phyloP scores from a whole-genome alignment of 2,888 invertebrate species.

The Cantharis rustica region DNA sequence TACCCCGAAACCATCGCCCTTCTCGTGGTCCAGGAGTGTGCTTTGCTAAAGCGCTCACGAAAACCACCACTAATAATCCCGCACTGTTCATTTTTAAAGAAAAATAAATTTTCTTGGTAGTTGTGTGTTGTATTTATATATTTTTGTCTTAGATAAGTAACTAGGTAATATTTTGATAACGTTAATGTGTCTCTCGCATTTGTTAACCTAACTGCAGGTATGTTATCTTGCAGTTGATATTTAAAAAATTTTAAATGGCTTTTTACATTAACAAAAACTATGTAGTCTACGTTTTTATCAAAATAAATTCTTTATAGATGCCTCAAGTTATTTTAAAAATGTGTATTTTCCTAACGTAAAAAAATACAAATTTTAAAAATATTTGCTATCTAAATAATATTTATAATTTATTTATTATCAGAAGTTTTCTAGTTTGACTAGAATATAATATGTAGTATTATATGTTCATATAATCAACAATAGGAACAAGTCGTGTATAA shows the following conservation, averaged over 20 bases:
- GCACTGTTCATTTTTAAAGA: neutral
- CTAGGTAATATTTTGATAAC: neutral
- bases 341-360: no score
- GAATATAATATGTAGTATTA: no score
- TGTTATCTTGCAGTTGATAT: neutral
- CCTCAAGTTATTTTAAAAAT: neutral
- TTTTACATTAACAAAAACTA: neutral
- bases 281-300: neutral
- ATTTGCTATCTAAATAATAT: no score
- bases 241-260: neutral
- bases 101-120: neutral
- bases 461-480: no score
- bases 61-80: neutral
- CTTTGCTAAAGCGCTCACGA: constrained; percentile 9
- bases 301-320: neutral
- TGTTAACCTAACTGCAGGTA: neutral
- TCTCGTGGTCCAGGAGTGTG: constrained; percentile 14
- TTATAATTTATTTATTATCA: no score
- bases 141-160: neutral
- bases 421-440: no score
- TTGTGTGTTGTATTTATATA: neutral
- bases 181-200: neutral
- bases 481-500: neutral
- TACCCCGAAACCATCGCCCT: constrained; percentile 37
- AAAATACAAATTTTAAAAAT: neutral